These are phyloP conservation scores for Electrophaes corylata DNA, from an alignment of 2,888 invertebrate species.

Conservation along the genomic window DNA sequence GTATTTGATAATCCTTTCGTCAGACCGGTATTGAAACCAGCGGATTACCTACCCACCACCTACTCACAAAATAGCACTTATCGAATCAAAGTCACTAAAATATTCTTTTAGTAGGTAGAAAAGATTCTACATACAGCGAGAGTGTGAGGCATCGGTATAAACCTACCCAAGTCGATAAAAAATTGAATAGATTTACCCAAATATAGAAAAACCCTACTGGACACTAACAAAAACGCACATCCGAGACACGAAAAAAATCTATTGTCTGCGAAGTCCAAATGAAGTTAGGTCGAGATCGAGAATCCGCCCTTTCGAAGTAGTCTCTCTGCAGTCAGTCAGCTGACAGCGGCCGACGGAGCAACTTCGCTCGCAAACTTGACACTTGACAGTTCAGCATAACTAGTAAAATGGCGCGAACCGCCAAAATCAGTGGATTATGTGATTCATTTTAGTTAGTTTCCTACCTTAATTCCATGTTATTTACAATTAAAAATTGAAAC, in stretches of 20 bases:
- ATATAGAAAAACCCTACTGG: conserved; percentile 20
- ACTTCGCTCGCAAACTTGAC: conserved; percentile 20
- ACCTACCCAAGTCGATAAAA: conserved; percentile 22
- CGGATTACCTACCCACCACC: neutral
- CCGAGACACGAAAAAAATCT: conserved; percentile 28
- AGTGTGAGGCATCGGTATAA: conserved; percentile 8
- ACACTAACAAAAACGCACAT: conserved; percentile 29
- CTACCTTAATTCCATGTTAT: conserved; percentile 13
- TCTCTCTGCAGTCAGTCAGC: conserved; percentile 32
- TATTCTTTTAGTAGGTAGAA: conserved; percentile 22
- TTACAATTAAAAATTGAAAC: conserved; percentile 19
- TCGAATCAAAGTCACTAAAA: conserved; percentile 1
- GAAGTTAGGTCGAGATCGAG: conserved; percentile 9
- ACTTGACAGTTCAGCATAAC: conserved; percentile 24
- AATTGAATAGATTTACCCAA: conserved; percentile 16
- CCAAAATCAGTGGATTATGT: conserved; percentile 20
- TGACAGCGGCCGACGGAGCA: conserved; percentile 30
- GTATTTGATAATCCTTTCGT: neutral
- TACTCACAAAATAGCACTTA: conserved; percentile 4
- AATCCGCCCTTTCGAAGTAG: conserved; percentile 9
- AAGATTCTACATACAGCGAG: conserved; percentile 17
- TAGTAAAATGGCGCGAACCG: conserved; percentile 21
- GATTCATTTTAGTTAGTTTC: conserved; percentile 12
- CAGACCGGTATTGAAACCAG: neutral
- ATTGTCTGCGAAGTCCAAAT: conserved; percentile 23